Conservation (phyloP, 2,113 vertebrate species). For the Atractosteus spatula region DNA sequence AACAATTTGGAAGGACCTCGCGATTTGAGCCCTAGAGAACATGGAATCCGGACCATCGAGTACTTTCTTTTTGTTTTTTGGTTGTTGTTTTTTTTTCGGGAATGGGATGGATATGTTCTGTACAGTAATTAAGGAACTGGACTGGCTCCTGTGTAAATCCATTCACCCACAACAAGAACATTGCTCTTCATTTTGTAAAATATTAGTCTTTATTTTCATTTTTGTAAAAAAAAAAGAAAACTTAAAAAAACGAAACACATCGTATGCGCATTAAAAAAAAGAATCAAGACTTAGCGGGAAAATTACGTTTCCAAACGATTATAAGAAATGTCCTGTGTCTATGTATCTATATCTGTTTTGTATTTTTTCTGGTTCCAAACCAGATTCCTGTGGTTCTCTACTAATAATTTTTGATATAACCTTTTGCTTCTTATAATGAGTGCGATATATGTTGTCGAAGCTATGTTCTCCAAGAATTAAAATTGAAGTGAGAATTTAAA, state of each 20-base stretch:
- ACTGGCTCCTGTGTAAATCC: constrained; percentile 88
- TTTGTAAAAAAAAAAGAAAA: constrained; percentile 79
- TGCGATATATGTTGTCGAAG: constrained; percentile 99
- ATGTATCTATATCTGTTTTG: constrained; percentile 99
- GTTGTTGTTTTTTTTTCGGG: constrained; percentile 66
- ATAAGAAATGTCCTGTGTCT: constrained; percentile 99
- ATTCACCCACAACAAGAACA: constrained; percentile 79
- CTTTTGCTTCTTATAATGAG: constrained; percentile 99
- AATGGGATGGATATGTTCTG: constrained; percentile 91
- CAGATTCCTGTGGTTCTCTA: constrained; percentile 99
- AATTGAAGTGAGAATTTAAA: constrained; percentile 99
- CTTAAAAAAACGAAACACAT: constrained; percentile 79
- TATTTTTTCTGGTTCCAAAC: constrained; percentile 99
- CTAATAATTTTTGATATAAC: constrained; percentile 99
- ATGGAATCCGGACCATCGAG: constrained; percentile 49
- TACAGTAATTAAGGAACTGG: constrained; percentile 92
- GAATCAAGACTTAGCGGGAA: constrained; percentile 93
- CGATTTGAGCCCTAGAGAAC: constrained; percentile 62
- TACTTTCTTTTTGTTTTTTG: constrained; percentile 65
- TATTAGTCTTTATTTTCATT: constrained; percentile 99
- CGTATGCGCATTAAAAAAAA: constrained; percentile 95
- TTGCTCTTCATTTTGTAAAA: constrained; percentile 99
- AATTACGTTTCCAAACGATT: constrained; percentile 99
- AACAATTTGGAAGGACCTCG: constrained; percentile 51
- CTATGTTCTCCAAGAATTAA: constrained; percentile 99